Percentiles rank a stretch among this genome's conserved stretches.
These are phyloP conservation scores for Cephus sareptanus DNA, from an alignment of 2,888 invertebrate species.

Conservation along the genomic window DNA sequence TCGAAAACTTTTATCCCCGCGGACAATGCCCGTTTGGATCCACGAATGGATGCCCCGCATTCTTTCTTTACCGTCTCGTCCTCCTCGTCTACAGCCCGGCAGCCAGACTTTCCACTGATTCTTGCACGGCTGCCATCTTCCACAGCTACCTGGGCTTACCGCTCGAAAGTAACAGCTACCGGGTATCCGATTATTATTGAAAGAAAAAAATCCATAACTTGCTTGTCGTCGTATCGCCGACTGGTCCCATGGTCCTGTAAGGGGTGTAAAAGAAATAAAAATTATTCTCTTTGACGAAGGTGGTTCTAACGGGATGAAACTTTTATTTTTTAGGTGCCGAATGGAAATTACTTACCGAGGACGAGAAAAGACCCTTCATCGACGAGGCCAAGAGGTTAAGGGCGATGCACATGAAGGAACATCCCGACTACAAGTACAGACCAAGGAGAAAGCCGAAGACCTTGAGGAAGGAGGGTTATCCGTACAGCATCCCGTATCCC, in stretches of 20 bases:
- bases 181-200: too few species aligned
- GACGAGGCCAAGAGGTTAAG: conserved; percentile 96
- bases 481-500: conserved; percentile 92
- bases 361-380: conserved; percentile 96
- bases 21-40: conserved; percentile 2
- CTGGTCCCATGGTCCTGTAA: too few species aligned
- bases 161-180: too few species aligned
- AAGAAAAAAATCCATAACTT: too few species aligned
- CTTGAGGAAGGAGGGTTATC: conserved; percentile 88
- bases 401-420: conserved; percentile 95
- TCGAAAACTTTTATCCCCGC: conserved; percentile 11
- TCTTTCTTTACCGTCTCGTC: not conserved
- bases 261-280: too few species aligned
- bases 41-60: conserved; percentile 1
- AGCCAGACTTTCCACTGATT: not conserved
- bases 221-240: too few species aligned
- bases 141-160: too few species aligned
- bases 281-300: too few species aligned
- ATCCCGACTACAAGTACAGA: conserved; percentile 94
- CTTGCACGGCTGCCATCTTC: not conserved
- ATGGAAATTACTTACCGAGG: conserved; percentile 94
- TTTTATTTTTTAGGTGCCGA: conserved; percentile 78
- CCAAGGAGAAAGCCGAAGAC: conserved; percentile 91
- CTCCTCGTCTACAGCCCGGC: not conserved
- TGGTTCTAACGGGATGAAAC: too few species aligned